These are phyloP conservation scores for Pholis gunnellus DNA, from an alignment of 2,113 vertebrate species.

Conservation along the genomic window DNA sequence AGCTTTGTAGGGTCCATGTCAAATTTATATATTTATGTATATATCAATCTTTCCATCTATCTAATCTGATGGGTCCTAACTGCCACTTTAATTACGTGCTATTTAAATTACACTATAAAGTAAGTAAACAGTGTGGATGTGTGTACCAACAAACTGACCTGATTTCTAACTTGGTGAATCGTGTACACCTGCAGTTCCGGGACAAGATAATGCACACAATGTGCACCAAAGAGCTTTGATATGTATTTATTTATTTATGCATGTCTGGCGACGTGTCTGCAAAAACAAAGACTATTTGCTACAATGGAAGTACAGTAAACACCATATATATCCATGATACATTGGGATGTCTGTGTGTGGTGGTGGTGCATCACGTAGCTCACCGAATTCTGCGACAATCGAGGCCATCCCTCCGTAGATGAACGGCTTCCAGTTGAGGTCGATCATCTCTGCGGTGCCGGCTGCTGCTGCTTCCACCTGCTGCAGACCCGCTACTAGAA, in stretches of 20 bases:
- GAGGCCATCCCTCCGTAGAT: constrained; percentile 97
- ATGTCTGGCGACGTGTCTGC: too few relatives aligned
- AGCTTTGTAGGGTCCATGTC: too few relatives aligned
- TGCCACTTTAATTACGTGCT: not conserved
- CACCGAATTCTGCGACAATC: constrained; percentile 95
- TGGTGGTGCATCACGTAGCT: constrained; percentile 74
- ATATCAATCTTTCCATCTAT: not conserved
- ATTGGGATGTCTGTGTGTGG: not conserved
- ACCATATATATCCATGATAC: accelerated
- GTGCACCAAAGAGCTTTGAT: not conserved
- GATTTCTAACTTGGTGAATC: constrained; percentile 7
- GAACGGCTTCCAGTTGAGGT: constrained; percentile 96
- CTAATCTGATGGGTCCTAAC: not conserved
- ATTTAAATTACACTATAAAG: not conserved
- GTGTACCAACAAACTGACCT: not conserved
- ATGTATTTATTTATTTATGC: constrained; percentile 1
- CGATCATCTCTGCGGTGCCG: constrained; percentile 87
- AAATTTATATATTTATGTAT: too few relatives aligned
- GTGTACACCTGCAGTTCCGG: not conserved
- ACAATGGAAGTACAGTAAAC: not conserved
- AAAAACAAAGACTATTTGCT: not conserved
- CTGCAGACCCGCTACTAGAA: constrained; percentile 84
- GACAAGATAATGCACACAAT: not conserved
- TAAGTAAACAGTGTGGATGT: not conserved
- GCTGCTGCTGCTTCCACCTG: constrained; percentile 84